Evolutionary conservation across 2,888 invertebrate genomes (phyloP).

Genomic region (Rotaria macrura): DNA sequence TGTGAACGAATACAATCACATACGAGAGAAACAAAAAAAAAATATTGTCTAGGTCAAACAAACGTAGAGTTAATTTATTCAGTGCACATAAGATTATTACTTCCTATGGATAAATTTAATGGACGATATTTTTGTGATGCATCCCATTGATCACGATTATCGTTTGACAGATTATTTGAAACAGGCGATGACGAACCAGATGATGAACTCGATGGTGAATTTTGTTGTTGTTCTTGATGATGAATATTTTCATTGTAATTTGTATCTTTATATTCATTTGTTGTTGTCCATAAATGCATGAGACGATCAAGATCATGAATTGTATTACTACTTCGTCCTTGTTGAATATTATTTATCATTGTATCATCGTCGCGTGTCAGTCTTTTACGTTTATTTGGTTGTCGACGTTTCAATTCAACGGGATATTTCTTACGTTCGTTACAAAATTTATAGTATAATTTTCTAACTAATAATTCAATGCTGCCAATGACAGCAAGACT

Average conservation of each 20-base stretch:
- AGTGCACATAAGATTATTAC: not conserved
- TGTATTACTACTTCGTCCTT: not conserved
- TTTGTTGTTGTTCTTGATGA: not conserved
- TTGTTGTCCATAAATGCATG: not conserved
- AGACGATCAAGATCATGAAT: not conserved
- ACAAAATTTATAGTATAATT: constrained; percentile 21
- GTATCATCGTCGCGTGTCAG: not conserved
- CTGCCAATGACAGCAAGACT: not conserved
- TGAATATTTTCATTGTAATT: not conserved
- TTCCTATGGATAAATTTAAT: not conserved
- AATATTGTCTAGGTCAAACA: not conserved
- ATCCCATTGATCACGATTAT: not conserved
- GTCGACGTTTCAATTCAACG: constrained; percentile 3
- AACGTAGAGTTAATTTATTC: not conserved
- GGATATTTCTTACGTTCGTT: constrained; percentile 14
- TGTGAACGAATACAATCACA: not conserved
- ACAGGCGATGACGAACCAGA: not conserved
- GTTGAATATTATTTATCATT: not conserved
- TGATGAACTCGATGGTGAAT: not conserved
- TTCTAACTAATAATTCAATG: constrained; percentile 16
- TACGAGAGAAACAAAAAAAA: not conserved
- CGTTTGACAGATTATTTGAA: not conserved
- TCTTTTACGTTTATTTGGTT: constrained; percentile 15
- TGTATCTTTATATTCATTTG: not conserved
- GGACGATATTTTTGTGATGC: not conserved